Percentiles rank a stretch among this genome's conserved stretches.
Conservation (phyloP, 2,888 invertebrate species). For the Pegoplata infirma region DNA sequence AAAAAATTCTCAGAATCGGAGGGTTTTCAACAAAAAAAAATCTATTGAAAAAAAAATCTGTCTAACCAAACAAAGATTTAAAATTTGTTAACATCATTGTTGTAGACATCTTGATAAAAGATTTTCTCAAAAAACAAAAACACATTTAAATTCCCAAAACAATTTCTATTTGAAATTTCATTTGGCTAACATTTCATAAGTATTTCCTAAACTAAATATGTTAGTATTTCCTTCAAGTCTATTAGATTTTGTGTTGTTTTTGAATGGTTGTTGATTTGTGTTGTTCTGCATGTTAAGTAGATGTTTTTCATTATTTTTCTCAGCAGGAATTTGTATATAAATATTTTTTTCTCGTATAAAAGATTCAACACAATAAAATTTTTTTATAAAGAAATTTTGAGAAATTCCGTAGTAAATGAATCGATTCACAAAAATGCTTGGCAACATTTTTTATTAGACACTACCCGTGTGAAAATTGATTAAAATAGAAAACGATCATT, state of each 20-base stretch:
- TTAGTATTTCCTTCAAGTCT: neutral
- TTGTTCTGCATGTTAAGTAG: conserved; percentile 51
- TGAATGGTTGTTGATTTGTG: conserved; percentile 4
- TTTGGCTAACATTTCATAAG: conserved; percentile 15
- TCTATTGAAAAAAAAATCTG: too few relatives aligned
- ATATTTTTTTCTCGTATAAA: conserved; percentile 28
- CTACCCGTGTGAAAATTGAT: too few relatives aligned
- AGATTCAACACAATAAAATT: conserved; percentile 4
- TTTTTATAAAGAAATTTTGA: conserved; percentile 4
- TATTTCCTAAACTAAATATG: conserved; percentile 3
- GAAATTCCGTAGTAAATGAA: too few relatives aligned
- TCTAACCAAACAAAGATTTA: too few relatives aligned
- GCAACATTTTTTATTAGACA: too few relatives aligned
- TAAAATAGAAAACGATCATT: too few relatives aligned
- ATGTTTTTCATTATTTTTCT: conserved; percentile 40
- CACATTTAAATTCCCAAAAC: neutral
- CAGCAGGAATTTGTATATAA: too few relatives aligned
- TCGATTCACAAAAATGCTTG: too few relatives aligned
- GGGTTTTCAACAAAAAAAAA: too few relatives aligned
- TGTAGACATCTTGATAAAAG: neutral
- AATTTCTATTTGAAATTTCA: neutral
- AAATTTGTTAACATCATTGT: conserved; percentile 17
- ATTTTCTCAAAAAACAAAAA: conserved; percentile 9
- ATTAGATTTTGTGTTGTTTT: neutral
- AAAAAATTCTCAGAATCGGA: too few relatives aligned